Evolutionary conservation across 53 echinoderm and acorn worm species (phyloP), one percentile per base, ranked within the genome.

Genomic region (Apostichopus leukothele): DNA sequence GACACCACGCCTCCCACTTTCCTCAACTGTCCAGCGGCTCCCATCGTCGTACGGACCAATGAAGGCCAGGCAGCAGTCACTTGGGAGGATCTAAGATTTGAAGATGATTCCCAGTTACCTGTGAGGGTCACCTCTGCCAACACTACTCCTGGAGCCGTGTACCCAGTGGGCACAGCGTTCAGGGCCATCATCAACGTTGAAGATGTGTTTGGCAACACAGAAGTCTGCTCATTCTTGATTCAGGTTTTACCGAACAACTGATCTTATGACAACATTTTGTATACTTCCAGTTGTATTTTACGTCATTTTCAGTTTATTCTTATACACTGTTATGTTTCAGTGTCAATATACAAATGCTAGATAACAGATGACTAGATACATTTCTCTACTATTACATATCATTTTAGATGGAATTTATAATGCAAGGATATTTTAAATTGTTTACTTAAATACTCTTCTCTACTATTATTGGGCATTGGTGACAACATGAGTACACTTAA

Each of bases 21-120:
- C 25, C 52, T 60, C 22, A 63, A 63, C 21, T 84, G 84, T 55
- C 84, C 84, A 4, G 22, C 26, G 1, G 59, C 16, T 19, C 21
- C 63, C 22, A 59, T 84, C 26, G 21, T 63, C 84, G 84, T 84
- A 8, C 25, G 84, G 61, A 84, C 84, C 59, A 84, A n/a, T 7
- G 25, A 84, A 60, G 26, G 53, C 5, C 84, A 84, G 7, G 84
- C 84, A 0, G 26, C 60, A 26, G 84, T 63, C 5, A 22, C 20
- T 55, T 84, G 84, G 84, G 3, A 9, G 27, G 84, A 84, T 50
- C 84, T 55, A 1, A 59, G 22, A 9, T 52, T 55, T 60, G 60
- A 9, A 1, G 84, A 84, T 25, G 63, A 84, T 27, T 84, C 84
- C 66, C 60, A 20, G 22, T 84, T 60, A 20, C 84, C 84, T 22